Evolutionary conservation across 30 jellyfish, hydroid and myxozoan genomes (phyloP), one percentile per base, ranked within the genome.

Genomic region (Cassiopea xamachana): DNA sequence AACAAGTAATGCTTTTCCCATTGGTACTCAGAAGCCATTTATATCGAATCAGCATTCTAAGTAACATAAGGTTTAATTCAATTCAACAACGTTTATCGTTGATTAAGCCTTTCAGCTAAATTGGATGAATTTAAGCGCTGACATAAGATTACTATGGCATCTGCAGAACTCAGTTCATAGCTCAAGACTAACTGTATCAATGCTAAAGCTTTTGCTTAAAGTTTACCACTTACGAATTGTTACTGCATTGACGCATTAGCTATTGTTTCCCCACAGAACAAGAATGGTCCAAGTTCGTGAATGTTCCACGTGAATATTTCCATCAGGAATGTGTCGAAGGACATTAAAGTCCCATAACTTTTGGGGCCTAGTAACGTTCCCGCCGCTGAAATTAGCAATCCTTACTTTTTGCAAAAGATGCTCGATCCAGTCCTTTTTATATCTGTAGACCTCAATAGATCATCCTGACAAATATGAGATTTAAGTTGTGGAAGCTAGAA

Each of bases 11-110:
- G 59, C 46, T 64, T 64, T 47, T 67, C 90, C 19, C 74, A 14
- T 69, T 9, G 80, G 80, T 78, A 78, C 46, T 68, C 72, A 82
- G 71, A 70, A 48, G 90, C 81, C 81, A 48, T 69, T 69, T 68
- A 69, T n/a, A 15, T 27, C 47, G 82, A 13, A 67, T 82, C 68
- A 71, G 75, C 75, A 82, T 82, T 82, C 76, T 78, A 6, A 12
- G 14, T 78, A 75, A 60, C 43, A 1, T 76, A 82, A 48, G 59
- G 67, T 39, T 16, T 82, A 67, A 71, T 71, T 43, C 80, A 71
- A 16, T 15, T 71, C 80, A 71, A 71, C 51, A 16, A 12, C n/a
- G 50, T 71, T 71, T 71, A 43, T 43, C 7, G 27, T 71, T 71
- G 80, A 55, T 71, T 14, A 27, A 79, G 50, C 90, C 82, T 82